Base-by-base conservation (phyloP, 2,888 invertebrate genomes). In the Biston stratarius region DNA sequence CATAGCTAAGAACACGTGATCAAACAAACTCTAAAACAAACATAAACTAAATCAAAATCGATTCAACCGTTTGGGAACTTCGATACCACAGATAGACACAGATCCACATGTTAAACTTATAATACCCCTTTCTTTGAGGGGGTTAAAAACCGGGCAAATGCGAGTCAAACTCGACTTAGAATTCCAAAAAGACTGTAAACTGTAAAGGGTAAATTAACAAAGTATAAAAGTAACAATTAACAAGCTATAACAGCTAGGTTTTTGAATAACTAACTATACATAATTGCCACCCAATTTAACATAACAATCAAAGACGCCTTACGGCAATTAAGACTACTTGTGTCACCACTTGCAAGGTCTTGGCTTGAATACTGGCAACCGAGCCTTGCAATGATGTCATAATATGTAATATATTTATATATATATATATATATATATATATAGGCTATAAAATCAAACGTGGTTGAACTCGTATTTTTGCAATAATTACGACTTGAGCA, bases 351-450 rank as follows among this genome's bases (percentile, higher is more conserved):
- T 72, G 72, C 80, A 83, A 83, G 81, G 83, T 80, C 79, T 67
- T 66, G 64, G 59, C 73, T 77, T 77, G 68, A 74, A 74, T 74
- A 75, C 78, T 79, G 82, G 77, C 81, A 78, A 42, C 36, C 56
- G 51, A 80, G 70, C 73, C 78, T 75, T 65, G 70, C 47, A 73
- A 69, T 84, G 84, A 83, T 83, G 83, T 84, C 84, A 85, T 80
- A 15, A 10, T 42, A 42, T 8, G 42, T 42, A 42, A 10, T 10
- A 42, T 42, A 42, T 9, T 3, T 38, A 12, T 42, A 44, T 44
- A n/a, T 44, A 44, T 44, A 44, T 9, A 38, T 38, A 6, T 38
- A 38, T 38, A 5, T 45, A 10, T 6, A 7, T 38, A 10, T 38
- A 15, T n/a, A 6, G 52, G 38, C 36, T 53, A 53, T 53, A 53